A percentile compares a stretch with the other conserved stretches of the same genome.
Evolutionary conservation across 64 coral and sea anemone species (phyloP).

Genomic region (Dendrophyllia cribrosa): DNA sequence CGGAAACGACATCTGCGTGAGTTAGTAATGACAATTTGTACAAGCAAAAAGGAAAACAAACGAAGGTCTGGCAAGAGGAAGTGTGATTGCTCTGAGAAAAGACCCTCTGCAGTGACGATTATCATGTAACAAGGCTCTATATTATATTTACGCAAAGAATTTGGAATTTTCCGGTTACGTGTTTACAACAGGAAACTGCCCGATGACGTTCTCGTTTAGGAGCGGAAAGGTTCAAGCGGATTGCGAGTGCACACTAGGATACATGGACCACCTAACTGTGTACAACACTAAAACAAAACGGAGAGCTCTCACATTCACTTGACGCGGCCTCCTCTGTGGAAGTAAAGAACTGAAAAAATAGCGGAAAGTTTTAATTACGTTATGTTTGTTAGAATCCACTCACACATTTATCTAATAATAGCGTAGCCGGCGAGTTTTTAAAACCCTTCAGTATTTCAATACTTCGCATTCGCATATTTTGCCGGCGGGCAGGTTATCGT

Average conservation of each 20-base stretch:
- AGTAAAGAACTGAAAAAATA: not conserved
- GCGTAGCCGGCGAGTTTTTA: not conserved
- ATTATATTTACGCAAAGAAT: not conserved
- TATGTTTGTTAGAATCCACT: not conserved
- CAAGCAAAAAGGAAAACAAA: not conserved
- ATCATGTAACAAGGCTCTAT: not conserved
- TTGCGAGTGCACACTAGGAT: too few relatives aligned
- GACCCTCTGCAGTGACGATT: not conserved
- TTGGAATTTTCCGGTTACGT: not conserved
- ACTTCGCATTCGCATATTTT: too few relatives aligned
- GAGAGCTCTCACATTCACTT: not conserved
- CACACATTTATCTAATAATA: not conserved
- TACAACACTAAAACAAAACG: not conserved
- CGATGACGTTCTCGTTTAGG: not conserved
- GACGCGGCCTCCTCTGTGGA: not conserved
- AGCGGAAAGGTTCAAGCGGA: not conserved
- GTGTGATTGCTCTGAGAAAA: not conserved
- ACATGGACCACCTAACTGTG: too few relatives aligned
- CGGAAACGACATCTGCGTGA: not conserved
- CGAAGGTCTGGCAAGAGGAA: not conserved
- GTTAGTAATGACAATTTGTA: too few relatives aligned
- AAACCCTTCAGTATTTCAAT: too few relatives aligned
- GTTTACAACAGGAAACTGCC: conserved; percentile 16
- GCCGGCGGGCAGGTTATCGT: too few relatives aligned
- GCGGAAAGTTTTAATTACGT: not conserved